Base-by-base conservation (phyloP, 2,113 vertebrate species). In the Mionectes macconnelli region DNA sequence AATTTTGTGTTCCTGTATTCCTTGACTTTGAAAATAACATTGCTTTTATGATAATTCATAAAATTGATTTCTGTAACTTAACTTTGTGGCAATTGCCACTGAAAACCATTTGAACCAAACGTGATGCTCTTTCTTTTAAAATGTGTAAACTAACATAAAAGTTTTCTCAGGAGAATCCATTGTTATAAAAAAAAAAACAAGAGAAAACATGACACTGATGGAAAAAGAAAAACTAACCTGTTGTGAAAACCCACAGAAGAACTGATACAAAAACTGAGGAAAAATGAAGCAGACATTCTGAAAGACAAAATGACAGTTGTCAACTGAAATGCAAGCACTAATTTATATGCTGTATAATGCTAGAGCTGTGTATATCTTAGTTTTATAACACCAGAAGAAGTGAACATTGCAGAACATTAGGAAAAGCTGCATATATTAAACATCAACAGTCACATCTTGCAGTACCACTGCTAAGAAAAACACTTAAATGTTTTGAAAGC, bases 241-340 rank as follows among this genome's bases (percentile, higher is more conserved):
- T 91, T 99, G 99, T 72, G 99, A 99, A 98, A 99, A 99, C 79
- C 99, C 99, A 96, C 99, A 99, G 98, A 99, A 99, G 98, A 99
- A 99, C 98, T 99, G 99, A 98, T 99, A 99, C 52, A 99, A 98
- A 98, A 99, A 99, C 98, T 99, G 99, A 62, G 99, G 99, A 97
- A 99, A 99, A 95, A 99, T 99, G 98, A 99, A 99, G 97, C 99
- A 99, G 93, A 99, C 99, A 81, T 99, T 99, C 99, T 99, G 98
- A 55, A 98, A 98, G 80, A 90, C 35, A 98, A 98, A 95, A 8
- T 27, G 47, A 84, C 22, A 52, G 16, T 33, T 0, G 1, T 47
- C 16, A 94, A 70, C 53, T 23, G 12, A 87, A 91, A 84, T 53
- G 42, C 8, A 59, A 77, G 42, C 25, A 33, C 27, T n/a, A 49